Base-by-base conservation (phyloP, 1,140 invertebrate genomes). In the Zaprionus camerounensis region DNA sequence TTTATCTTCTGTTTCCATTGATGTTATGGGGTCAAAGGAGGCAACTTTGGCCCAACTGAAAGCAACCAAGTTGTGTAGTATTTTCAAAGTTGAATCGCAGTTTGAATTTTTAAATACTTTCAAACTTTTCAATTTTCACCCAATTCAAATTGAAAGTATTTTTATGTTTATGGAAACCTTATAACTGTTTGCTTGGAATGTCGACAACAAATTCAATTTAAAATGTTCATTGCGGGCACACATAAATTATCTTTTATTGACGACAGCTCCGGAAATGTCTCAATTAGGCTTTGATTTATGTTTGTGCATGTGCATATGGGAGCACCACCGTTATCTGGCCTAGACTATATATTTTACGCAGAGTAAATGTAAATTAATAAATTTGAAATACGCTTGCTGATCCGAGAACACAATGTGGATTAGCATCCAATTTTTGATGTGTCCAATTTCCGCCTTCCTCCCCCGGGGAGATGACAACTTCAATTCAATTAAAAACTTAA, bases 401-500 rank as follows among this genome's bases (percentile, higher is more conserved):
- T 17, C 44, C 17, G 26, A 28, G 13, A 31, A 12, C 13, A 5
- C 22, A 31, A 2, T n/a, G 3, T 2, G 28, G 28, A 56, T 56
- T 56, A 28, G 53, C 22, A 56, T 56, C 17, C n/a, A 56, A 9
- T 31, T 56, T 55, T 56, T 24, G 12, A 55, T 24, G 51, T 31
- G 17, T 22, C 49, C 22, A 15, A 9, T 46, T n/a, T 44, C 13
- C 22, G 12, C n/a, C 28, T 36, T 34, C 0, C 9, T 34, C 3
- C 51, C 22, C n/a, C 5, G 26, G 3, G 46, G 24, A 20, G 2
- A 26, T 59, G 55, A 20, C 61, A 36, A 46, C 15, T 49, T 53
- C 31, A 72, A 61, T 53, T 58, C 56, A 58, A 72, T 72, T 67
- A 55, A 51, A 44, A 71, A 68, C 55, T 65, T 56, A 44, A 57